phyloP scores from a whole-genome alignment of 2,888 invertebrate species.

The Platycnemis pennipes region DNA sequence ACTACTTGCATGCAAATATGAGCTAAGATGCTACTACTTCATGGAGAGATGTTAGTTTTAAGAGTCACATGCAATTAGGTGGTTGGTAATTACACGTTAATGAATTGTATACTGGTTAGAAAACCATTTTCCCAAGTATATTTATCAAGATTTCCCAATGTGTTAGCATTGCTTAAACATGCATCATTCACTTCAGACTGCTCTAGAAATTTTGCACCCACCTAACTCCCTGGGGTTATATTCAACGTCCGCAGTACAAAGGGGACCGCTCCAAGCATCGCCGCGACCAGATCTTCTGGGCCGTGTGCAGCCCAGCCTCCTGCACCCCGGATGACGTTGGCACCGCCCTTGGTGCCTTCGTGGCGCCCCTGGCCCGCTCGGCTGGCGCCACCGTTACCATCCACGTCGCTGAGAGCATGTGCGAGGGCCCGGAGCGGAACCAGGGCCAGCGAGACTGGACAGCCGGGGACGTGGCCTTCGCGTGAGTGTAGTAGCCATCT shows the following conservation, averaged over 20 bases:
- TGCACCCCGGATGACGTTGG: slow-evolving; percentile 68
- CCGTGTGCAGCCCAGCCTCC: slow-evolving; percentile 69
- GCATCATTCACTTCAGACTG: no score
- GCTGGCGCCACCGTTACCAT: slow-evolving; percentile 82
- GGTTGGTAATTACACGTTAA: no score
- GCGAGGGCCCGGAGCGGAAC: slow-evolving; percentile 79
- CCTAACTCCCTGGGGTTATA: no score
- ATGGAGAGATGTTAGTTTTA: no score
- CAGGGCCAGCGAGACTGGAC: slow-evolving; percentile 69
- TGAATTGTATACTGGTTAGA: no score
- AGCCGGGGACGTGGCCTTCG: slow-evolving; percentile 77
- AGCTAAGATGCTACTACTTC: no score
- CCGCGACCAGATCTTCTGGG: slow-evolving; percentile 69
- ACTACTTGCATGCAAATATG: no score
- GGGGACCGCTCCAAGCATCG: slow-evolving; percentile 68
- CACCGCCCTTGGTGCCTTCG: slow-evolving; percentile 54
- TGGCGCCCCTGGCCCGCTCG: slow-evolving; percentile 74
- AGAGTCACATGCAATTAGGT: no score
- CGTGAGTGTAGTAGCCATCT: slow-evolving; percentile 75
- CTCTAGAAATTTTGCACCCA: no score
- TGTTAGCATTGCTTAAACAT: no score
- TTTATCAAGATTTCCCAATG: no score
- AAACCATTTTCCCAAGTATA: no score
- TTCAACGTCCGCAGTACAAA: slow-evolving; percentile 40
- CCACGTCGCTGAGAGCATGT: slow-evolving; percentile 83